Percentiles rank a stretch among this genome's conserved stretches.
Evolutionary conservation across 2,113 vertebrate species (phyloP).

Genomic region (Pseudopodoces humilis): DNA sequence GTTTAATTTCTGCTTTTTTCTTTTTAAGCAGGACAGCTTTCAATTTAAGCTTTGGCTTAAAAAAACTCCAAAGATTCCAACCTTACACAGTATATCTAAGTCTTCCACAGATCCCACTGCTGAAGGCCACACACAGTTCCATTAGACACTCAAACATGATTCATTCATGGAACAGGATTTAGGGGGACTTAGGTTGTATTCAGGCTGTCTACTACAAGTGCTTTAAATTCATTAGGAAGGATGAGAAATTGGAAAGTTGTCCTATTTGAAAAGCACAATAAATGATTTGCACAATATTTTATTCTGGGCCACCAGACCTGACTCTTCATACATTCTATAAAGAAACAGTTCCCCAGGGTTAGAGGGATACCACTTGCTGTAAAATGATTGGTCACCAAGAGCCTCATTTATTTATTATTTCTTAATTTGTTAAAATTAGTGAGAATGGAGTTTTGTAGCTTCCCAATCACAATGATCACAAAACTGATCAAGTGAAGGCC

Average conservation of each 20-base stretch:
- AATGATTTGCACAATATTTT: neutral
- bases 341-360: neutral
- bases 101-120: neutral
- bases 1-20: neutral
- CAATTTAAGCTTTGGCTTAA: neutral
- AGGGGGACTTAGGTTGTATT: neutral
- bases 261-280: neutral
- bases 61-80: neutral
- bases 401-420: neutral
- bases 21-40: neutral
- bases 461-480: neutral
- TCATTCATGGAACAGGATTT: neutral
- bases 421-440: neutral
- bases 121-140: neutral
- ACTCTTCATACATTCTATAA: neutral
- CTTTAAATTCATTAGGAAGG: neutral
- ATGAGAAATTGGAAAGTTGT: neutral
- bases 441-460: neutral
- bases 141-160: neutral
- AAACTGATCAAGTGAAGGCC: neutral
- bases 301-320: neutral
- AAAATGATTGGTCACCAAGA: fast-evolving
- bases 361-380: neutral
- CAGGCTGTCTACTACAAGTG: neutral
- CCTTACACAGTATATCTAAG: neutral